Base-by-base conservation (phyloP, 2,888 invertebrate genomes). In the Sphaerophoria taeniata region DNA sequence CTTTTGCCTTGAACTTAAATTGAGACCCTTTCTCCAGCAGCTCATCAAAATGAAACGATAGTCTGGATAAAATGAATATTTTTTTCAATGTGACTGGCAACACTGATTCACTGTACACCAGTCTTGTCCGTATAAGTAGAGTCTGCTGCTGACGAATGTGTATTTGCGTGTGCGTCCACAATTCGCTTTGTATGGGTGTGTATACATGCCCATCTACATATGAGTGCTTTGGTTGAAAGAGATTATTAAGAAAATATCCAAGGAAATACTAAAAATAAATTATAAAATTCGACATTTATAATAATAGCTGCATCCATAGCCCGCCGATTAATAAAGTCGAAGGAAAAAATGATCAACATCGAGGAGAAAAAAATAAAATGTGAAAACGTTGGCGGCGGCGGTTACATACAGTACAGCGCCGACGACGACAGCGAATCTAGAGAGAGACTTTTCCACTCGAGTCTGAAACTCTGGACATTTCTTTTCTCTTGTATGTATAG, bases 181-280 rank as follows among this genome's bases (percentile, higher is more conserved):
- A 33, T 60, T 12, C 12, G 34, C 61, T 74, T 43, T 63, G 31
- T 67, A 49, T 65, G 24, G n/a, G 36, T 79, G 58, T 45, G 24
- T 43, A 56, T 31, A 36, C 55, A 47, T 33, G 6, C 31, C 31
- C 2, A 6, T 16, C 14, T 9, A 55, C n/a, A 36, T 65, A 49
- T 65, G 65, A 65, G 49, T 65, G 65, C 65, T 75, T 84, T 75
- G 69, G 61, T 43, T 75, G 67, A 85, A 76, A 56, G 69, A 77
- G 76, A 76, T 76, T 73, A 76, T 76, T 84, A 80, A 76, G 76
- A 69, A 85, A 81, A 76, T 81, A 76, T 72, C 61, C 65, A 75
- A 80, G 67, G 72, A 72, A 65, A 49, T 56, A 85, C 85, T 85
- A 85, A 81, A 85, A 85, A 85, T 85, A 85, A 70, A 81, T 76